Conservation (phyloP, 2,888 invertebrate species). For the Chirona hameri region DNA sequence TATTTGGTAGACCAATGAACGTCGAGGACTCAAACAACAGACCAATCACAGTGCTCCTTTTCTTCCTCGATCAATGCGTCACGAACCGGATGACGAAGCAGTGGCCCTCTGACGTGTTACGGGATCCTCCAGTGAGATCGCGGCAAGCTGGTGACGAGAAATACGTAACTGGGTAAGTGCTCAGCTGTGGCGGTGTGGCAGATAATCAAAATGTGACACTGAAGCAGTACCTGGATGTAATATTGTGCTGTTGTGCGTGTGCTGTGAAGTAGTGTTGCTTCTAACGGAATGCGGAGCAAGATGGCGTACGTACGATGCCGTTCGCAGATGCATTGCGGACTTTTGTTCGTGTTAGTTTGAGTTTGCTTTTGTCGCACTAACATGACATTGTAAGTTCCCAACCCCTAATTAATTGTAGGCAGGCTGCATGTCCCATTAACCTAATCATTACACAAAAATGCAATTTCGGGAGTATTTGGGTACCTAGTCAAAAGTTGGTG, state of each 20-base stretch:
- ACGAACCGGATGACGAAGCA: conserved; percentile 10
- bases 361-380: neutral
- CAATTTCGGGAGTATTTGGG: too few relatives aligned
- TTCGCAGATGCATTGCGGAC: neutral
- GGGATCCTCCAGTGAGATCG: conserved; percentile 28
- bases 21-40: neutral
- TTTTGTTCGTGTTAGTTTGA: neutral
- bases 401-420: too few relatives aligned
- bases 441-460: too few relatives aligned
- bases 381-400: too few relatives aligned
- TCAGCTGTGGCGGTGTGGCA: neutral
- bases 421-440: too few relatives aligned
- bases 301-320: neutral
- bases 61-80: conserved; percentile 8
- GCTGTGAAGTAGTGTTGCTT: neutral
- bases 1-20: neutral
- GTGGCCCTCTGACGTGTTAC: conserved; percentile 10
- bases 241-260: neutral
- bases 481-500: too few relatives aligned
- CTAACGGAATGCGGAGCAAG: neutral
- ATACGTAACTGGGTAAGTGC: conserved; percentile 13
- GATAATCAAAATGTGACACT: conserved; percentile 11
- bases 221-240: neutral
- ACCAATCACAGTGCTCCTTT: neutral
- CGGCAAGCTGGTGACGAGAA: conserved; percentile 5